Conservation (phyloP, 1,140 invertebrate species). For the Mizuhopecten yessoensis region DNA sequence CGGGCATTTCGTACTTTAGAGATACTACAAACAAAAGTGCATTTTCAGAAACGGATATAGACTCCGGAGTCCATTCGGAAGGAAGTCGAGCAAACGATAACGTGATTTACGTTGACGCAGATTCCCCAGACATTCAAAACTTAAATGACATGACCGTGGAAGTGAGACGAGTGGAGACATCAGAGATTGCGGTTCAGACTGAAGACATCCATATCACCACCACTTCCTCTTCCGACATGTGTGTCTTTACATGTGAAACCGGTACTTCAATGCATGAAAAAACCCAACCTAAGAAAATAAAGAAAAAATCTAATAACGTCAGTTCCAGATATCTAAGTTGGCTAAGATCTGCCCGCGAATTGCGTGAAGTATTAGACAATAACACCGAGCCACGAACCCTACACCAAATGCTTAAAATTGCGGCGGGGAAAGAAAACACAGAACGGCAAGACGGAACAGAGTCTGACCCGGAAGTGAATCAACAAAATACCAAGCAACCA, state of each 20-base stretch:
- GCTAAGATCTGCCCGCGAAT: not conserved
- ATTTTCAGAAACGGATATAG: not conserved
- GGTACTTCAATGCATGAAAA: not conserved
- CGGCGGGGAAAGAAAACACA: too few species aligned
- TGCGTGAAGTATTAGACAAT: not conserved
- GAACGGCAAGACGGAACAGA: not conserved
- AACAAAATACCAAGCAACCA: not conserved
- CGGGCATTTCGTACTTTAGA: not conserved
- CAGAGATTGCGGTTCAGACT: not conserved
- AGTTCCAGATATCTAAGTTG: not conserved
- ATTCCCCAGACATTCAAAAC: not conserved
- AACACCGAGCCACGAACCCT: not conserved
- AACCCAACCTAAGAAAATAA: not conserved
- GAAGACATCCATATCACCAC: not conserved
- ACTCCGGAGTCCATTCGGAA: not conserved
- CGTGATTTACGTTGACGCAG: not conserved
- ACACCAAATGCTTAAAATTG: slow-evolving; percentile 14
- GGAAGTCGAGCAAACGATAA: not conserved
- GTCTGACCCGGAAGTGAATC: not conserved
- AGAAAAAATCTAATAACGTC: not conserved
- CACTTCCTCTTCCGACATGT: not conserved
- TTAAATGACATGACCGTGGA: not conserved
- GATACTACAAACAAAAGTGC: slow-evolving; percentile 14
- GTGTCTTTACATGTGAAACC: not conserved
- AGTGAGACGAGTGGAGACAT: not conserved